Percentiles rank a stretch among this genome's conserved stretches.
Conservation (phyloP, 2,797 vertebrate genomes). For the Acrocephalus scirpaceus region DNA sequence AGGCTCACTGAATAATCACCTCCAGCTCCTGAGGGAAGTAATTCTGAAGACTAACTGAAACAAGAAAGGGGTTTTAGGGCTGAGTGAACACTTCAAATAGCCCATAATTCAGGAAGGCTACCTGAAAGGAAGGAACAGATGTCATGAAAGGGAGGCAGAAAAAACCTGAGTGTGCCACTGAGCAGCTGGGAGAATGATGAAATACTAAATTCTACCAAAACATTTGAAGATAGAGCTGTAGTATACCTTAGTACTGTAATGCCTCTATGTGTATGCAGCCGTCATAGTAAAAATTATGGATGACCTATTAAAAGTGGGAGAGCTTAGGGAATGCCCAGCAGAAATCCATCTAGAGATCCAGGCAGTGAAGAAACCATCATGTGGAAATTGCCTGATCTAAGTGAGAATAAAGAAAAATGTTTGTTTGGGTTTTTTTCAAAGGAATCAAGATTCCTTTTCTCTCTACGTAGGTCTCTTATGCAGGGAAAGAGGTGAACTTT, state of each 20-base stretch:
- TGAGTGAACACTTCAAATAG: not conserved
- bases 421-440: not conserved
- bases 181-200: conserved; percentile 11
- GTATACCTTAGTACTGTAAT: not conserved
- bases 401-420: not conserved
- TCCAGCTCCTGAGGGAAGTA: not conserved
- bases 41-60: not conserved
- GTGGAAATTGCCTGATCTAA: conserved; percentile 40
- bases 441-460: not conserved
- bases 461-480: not conserved
- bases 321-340: not conserved
- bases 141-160: not conserved
- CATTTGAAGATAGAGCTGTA: not conserved
- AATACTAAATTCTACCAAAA: conserved; percentile 10
- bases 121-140: not conserved
- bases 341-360: conserved; percentile 23
- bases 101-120: not conserved
- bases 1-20: not conserved
- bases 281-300: conserved; percentile 28
- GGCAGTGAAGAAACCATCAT: conserved; percentile 22
- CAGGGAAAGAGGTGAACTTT: not conserved
- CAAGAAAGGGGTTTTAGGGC: not conserved
- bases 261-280: conserved; percentile 30
- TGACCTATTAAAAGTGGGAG: conserved; percentile 30
- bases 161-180: not conserved